phyloP scores from a whole-genome alignment of 2,888 invertebrate genomes.

The Athalia cordata region DNA sequence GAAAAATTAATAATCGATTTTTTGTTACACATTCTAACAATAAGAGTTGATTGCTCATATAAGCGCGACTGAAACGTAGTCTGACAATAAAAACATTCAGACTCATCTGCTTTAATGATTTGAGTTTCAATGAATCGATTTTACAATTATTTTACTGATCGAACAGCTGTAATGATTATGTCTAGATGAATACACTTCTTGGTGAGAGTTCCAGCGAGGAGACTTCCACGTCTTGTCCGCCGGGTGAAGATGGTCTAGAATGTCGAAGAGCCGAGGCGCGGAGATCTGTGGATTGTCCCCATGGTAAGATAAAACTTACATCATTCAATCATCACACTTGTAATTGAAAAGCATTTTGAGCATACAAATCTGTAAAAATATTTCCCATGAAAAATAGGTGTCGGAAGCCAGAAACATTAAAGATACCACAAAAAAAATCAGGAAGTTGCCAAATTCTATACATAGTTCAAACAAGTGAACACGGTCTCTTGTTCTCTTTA shows the following conservation, averaged over 20 bases:
- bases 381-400: not conserved
- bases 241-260: conserved; percentile 70
- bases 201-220: conserved; percentile 67
- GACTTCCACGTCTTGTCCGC: conserved; percentile 66
- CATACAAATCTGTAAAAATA: not conserved
- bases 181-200: conserved; percentile 66
- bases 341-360: not conserved
- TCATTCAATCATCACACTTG: not conserved
- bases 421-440: not conserved
- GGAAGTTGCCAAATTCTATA: not conserved
- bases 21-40: too few species aligned
- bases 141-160: not conserved
- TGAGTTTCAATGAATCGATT: not conserved
- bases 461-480: too few species aligned
- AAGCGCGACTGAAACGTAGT: too few species aligned
- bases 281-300: conserved; percentile 70
- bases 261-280: conserved; percentile 72
- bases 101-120: too few species aligned
- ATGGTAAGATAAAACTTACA: conserved; percentile 62
- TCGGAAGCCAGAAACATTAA: too few species aligned
- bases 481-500: too few species aligned
- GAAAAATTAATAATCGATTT: not conserved
- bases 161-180: not conserved
- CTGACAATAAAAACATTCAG: too few species aligned
- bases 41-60: too few species aligned